Percentiles rank a stretch among this genome's conserved stretches.
Conservation (phyloP, 2,888 invertebrate genomes). For the Carcina quercana region DNA sequence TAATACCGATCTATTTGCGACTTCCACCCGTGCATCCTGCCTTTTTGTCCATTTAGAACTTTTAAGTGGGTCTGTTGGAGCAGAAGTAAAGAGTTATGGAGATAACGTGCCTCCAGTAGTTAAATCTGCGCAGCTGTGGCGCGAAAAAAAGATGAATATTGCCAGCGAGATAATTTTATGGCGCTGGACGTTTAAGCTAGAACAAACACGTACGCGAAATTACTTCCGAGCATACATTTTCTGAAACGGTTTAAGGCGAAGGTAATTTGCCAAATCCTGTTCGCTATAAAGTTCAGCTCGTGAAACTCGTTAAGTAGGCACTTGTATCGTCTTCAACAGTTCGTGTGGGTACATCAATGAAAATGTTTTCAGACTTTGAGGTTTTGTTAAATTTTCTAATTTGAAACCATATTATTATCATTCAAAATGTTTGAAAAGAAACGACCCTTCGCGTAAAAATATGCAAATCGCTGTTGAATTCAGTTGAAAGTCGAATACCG, state of each 20-base stretch:
- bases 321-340: conserved; percentile 5
- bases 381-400: too few species aligned
- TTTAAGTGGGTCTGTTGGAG: conserved; percentile 29
- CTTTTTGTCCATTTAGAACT: conserved; percentile 25
- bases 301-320: conserved; percentile 16
- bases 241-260: conserved; percentile 42
- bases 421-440: conserved; percentile 35
- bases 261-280: conserved; percentile 47
- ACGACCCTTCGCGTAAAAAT: conserved; percentile 35
- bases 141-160: conserved; percentile 41
- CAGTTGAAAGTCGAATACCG: conserved; percentile 51
- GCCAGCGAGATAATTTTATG: conserved; percentile 47
- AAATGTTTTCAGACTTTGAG: too few species aligned
- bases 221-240: conserved; percentile 47
- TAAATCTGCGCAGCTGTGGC: conserved; percentile 37
- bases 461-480: conserved; percentile 57
- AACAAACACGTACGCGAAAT: conserved; percentile 54
- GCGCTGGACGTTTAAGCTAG: conserved; percentile 42
- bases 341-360: too few species aligned
- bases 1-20: conserved; percentile 34
- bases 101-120: conserved; percentile 39
- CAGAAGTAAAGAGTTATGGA: conserved; percentile 40
- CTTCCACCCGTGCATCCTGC: conserved; percentile 30
- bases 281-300: conserved; percentile 32
- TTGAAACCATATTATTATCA: conserved; percentile 22